A percentile compares a stretch with the other conserved stretches of the same genome.
phyloP scores from a whole-genome alignment of 2,888 invertebrate species.

The Hypomecis punctinalis region DNA sequence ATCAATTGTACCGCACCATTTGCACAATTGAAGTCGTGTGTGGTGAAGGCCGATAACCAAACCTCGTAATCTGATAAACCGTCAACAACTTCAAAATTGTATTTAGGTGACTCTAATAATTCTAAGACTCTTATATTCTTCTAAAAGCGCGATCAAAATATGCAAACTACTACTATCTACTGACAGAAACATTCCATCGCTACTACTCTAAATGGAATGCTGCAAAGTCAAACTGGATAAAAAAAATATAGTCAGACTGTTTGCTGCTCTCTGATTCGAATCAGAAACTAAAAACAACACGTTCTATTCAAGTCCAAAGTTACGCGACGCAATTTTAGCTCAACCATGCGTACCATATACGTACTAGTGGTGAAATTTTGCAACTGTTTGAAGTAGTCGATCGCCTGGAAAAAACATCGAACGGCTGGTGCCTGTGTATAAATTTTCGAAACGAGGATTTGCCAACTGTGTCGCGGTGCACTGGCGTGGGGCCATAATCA shows the following conservation, averaged over 20 bases:
- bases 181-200: too few relatives aligned
- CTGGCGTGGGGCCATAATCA: conserved; percentile 37
- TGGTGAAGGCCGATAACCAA: too few relatives aligned
- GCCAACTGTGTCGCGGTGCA: conserved; percentile 28
- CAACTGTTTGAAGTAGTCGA: conserved; percentile 24
- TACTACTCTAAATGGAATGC: too few relatives aligned
- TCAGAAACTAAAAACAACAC: not conserved
- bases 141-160: too few relatives aligned
- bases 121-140: too few relatives aligned
- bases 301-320: not conserved
- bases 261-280: not conserved
- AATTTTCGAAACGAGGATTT: conserved; percentile 26
- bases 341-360: conserved; percentile 3
- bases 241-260: not conserved
- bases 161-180: too few relatives aligned
- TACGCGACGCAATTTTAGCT: not conserved
- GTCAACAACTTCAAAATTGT: too few relatives aligned
- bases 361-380: conserved; percentile 14
- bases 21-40: too few relatives aligned
- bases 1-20: too few relatives aligned
- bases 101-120: too few relatives aligned
- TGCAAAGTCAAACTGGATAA: too few relatives aligned
- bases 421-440: conserved; percentile 24
- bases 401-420: conserved; percentile 34
- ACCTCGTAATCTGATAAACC: too few relatives aligned